phyloP scores from a whole-genome alignment of 2,888 invertebrate species.

The Suillia variegata region DNA sequence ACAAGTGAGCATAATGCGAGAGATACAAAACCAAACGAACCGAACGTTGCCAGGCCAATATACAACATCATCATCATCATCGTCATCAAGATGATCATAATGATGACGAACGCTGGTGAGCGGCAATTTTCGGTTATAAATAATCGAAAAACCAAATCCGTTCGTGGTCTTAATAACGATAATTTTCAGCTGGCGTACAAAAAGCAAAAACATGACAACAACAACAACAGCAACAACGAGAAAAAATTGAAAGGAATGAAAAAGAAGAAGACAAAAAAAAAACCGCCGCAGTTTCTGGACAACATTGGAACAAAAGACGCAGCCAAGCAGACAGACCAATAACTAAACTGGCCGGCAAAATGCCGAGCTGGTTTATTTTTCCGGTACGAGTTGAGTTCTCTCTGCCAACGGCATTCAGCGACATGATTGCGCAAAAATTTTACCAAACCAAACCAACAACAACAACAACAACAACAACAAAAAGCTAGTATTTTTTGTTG shows the following conservation, averaged over 20 bases:
- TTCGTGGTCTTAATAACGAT: constrained; percentile 20
- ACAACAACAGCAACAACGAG: too few species aligned
- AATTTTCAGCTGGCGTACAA: constrained; percentile 8
- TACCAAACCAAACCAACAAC: background rate
- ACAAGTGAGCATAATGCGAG: constrained; percentile 13
- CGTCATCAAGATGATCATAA: constrained; percentile 15
- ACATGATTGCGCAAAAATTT: background rate
- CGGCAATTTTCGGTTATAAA: constrained; percentile 25
- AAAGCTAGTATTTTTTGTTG: too few species aligned
- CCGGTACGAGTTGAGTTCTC: background rate
- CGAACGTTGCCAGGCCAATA: background rate
- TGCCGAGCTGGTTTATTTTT: background rate
- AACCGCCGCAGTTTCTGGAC: too few species aligned
- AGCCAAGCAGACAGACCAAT: background rate
- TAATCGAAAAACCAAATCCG: constrained; percentile 20
- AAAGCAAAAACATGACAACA: too few species aligned
- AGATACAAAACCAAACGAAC: background rate
- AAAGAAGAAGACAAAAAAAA: too few species aligned
- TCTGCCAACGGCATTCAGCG: background rate
- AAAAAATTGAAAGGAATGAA: too few species aligned
- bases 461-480: too few species aligned
- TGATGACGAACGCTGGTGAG: background rate
- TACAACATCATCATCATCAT: background rate
- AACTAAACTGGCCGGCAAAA: background rate
- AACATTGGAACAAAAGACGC: background rate